A percentile compares a stretch with the other conserved stretches of the same genome.
Evolutionary conservation across 2,888 invertebrate species (phyloP).

Genomic region (Unio pictorum): DNA sequence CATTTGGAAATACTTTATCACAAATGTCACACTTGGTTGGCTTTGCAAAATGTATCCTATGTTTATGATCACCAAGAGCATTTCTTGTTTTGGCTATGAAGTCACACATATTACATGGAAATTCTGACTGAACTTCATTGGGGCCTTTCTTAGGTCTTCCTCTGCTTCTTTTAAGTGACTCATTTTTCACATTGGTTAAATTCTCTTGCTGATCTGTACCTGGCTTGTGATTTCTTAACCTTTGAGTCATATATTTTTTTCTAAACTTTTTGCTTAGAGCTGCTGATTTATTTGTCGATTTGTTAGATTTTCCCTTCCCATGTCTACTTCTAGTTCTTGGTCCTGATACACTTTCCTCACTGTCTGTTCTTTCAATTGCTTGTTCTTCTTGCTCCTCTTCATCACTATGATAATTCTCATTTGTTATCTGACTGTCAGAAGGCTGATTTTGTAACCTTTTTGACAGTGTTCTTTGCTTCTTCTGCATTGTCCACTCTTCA

Average conservation of each 20-base stretch:
- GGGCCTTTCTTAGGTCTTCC: conserved; percentile 18
- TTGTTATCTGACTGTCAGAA: too few species aligned
- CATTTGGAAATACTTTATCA: conserved; percentile 48
- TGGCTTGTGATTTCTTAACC: not conserved
- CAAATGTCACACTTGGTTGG: conserved; percentile 49
- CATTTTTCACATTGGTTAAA: not conserved
- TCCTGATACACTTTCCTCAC: conserved; percentile 2
- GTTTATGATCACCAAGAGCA: conserved; percentile 34
- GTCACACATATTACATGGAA: conserved; percentile 40
- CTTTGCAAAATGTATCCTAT: conserved; percentile 32
- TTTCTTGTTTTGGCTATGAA: conserved; percentile 38
- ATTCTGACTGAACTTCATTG: conserved; percentile 5
- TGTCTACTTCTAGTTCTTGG: conserved; percentile 12
- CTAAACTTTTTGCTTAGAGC: conserved; percentile 5
- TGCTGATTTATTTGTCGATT: not conserved
- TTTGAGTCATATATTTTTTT: conserved; percentile 5
- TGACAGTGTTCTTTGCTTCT: conserved; percentile 1
- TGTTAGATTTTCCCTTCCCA: conserved; percentile 9
- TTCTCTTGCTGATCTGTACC: conserved; percentile 1
- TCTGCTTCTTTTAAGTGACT: conserved; percentile 1
- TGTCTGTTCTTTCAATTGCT: not conserved
- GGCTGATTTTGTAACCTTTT: too few species aligned
- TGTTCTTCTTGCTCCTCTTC: conserved; percentile 5
- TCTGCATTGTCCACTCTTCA: conserved; percentile 3
- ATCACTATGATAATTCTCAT: too few species aligned